Base-by-base conservation (phyloP, 2,113 vertebrate genomes). In the Leptobrachium leishanense region DNA sequence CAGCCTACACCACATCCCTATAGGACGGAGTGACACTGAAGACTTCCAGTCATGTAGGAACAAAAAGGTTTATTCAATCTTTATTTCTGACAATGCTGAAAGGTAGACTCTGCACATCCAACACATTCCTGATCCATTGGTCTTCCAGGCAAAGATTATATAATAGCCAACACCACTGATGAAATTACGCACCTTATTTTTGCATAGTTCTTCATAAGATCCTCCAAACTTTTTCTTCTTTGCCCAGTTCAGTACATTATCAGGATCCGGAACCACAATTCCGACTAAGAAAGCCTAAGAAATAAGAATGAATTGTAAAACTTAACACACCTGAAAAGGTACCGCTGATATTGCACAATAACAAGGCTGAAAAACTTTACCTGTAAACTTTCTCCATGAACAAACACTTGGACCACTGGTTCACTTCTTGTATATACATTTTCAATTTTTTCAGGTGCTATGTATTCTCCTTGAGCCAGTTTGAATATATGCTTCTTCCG, bases 401-500 rank as follows among this genome's bases (percentile, higher is more conserved):
- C 94, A 86, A 97, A 99, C 83, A 96, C 90, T 83, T 99, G 97
- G n/a, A 94, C 94, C 75, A 98, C 85, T 0, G 93, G 92, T 64
- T 97, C 94, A 79, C 95, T 95, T 55, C 93, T 93, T 46, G 85
- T 42, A 82, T 99, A 99, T 15, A 97, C 55, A 0, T 92, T 97
- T 84, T 99, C 98, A 72, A 99, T 98, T 90, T 98, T 99, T 85
- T 99, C 98, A 0, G 98, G 98, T 50, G 98, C 97, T 50, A 99
- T 97, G 91, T 99, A 99, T 83, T 99, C 98, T 83, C 97, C 98
- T 84, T 99, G 97, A 0, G 97, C 96, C 84, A 99, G 90, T 85
- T 99, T 99, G 87, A 99, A 99, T 88, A 99, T 98, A 82, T 99
- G 94, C 82, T 99, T 99, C 87, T 98, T 99, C 77, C 98, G 90